A percentile compares a stretch with the other conserved stretches of the same genome.
Conservation (phyloP, 1,140 invertebrate genomes). For the Uloborus diversus region DNA sequence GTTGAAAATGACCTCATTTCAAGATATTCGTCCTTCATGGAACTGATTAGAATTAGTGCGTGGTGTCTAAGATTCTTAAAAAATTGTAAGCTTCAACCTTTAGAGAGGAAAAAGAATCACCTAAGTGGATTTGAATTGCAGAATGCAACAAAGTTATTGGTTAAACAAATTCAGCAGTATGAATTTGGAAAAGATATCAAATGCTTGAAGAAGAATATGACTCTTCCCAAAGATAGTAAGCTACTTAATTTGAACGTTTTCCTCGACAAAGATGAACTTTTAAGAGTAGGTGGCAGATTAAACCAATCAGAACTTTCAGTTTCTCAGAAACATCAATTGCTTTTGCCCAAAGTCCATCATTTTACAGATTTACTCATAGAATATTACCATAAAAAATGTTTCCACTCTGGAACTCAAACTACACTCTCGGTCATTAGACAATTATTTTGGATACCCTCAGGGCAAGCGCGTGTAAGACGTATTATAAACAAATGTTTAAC, state of each 20-base stretch:
- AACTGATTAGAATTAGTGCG: neutral
- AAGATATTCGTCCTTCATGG: neutral
- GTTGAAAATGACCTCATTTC: neutral
- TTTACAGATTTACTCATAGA: neutral
- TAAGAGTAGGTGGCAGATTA: neutral
- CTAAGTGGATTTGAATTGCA: neutral
- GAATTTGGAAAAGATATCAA: neutral
- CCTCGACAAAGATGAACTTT: neutral
- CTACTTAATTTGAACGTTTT: neutral
- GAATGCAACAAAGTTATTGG: neutral
- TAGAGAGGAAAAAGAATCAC: neutral
- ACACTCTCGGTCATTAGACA: neutral
- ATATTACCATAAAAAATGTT: neutral
- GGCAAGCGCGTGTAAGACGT: neutral
- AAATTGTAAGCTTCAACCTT: neutral
- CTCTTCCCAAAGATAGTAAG: neutral
- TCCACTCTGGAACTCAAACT: neutral
- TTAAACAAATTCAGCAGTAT: neutral
- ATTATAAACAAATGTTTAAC: constrained; percentile 1
- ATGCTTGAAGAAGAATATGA: neutral
- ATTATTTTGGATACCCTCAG: neutral
- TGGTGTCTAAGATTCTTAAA: neutral
- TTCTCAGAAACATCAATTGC: constrained; percentile 1
- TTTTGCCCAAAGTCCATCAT: neutral
- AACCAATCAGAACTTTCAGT: neutral